Percentiles rank a stretch among this genome's conserved stretches.
These are phyloP conservation scores for Formica aserva DNA, from an alignment of 2,888 invertebrate species.

Conservation along the genomic window DNA sequence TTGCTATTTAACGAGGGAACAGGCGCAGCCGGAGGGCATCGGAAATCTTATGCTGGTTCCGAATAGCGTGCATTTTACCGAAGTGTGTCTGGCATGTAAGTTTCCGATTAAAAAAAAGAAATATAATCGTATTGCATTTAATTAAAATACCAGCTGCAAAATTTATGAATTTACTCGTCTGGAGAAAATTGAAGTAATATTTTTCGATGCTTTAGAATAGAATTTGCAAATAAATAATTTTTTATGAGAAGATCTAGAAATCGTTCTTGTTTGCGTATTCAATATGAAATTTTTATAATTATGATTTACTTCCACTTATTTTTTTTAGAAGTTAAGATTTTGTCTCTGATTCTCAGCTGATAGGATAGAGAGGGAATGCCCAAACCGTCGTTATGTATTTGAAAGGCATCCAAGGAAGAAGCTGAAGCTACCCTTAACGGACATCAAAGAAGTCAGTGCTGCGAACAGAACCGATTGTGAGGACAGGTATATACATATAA, in stretches of 20 bases:
- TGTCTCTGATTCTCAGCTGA: constrained; percentile 87
- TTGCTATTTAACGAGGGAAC: constrained; percentile 94
- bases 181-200: neutral
- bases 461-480: constrained; percentile 96
- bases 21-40: constrained; percentile 95
- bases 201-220: neutral
- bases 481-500: constrained; percentile 88
- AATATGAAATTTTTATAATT: neutral
- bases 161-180: neutral
- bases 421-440: constrained; percentile 92
- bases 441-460: constrained; percentile 94
- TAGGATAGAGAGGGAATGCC: constrained; percentile 95
- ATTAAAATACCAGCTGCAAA: neutral
- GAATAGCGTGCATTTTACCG: constrained; percentile 95
- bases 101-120: constrained; percentile 69
- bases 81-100: constrained; percentile 96
- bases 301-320: neutral
- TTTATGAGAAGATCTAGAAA: neutral
- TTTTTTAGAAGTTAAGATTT: neutral
- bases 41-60: constrained; percentile 95
- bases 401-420: constrained; percentile 95
- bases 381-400: constrained; percentile 95
- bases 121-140: neutral
- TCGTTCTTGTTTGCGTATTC: neutral
- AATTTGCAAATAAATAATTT: neutral